These are phyloP conservation scores for Echinops telfairi DNA, from an alignment of 2,113 vertebrate species.

Conservation along the genomic window DNA sequence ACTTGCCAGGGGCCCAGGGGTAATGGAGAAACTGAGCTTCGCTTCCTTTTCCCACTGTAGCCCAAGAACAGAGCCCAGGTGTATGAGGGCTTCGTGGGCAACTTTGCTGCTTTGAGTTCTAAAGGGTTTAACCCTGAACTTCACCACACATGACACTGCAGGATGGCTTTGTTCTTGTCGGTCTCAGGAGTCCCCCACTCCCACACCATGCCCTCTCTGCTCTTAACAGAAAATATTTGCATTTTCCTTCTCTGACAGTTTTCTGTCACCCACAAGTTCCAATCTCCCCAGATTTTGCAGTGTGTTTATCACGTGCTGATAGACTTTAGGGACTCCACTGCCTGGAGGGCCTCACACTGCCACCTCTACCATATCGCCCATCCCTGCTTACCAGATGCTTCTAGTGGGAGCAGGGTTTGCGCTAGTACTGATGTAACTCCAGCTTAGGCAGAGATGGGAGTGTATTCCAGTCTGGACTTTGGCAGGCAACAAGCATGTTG, in stretches of 20 bases:
- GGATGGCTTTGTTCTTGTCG: neutral
- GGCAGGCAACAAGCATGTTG: neutral
- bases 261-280: neutral
- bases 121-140: neutral
- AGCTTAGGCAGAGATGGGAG: too few species aligned
- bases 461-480: neutral
- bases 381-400: neutral
- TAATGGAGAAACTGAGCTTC: neutral
- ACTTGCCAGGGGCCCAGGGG: neutral
- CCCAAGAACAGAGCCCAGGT: neutral
- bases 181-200: neutral
- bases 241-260: neutral
- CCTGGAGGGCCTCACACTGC: neutral
- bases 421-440: neutral
- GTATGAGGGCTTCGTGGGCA: neutral
- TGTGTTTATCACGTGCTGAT: slow-evolving; percentile 19
- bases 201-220: neutral
- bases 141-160: neutral
- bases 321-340: neutral
- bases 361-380: neutral
- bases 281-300: neutral
- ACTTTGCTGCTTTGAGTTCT: slow-evolving; percentile 12
- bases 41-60: neutral
- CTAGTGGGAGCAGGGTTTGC: neutral
- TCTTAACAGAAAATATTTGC: neutral